A percentile compares a stretch with the other conserved stretches of the same genome.
Conservation (phyloP, 35 echinoderm and acorn worm species). For the Strongylocentrotus purpuratus region DNA sequence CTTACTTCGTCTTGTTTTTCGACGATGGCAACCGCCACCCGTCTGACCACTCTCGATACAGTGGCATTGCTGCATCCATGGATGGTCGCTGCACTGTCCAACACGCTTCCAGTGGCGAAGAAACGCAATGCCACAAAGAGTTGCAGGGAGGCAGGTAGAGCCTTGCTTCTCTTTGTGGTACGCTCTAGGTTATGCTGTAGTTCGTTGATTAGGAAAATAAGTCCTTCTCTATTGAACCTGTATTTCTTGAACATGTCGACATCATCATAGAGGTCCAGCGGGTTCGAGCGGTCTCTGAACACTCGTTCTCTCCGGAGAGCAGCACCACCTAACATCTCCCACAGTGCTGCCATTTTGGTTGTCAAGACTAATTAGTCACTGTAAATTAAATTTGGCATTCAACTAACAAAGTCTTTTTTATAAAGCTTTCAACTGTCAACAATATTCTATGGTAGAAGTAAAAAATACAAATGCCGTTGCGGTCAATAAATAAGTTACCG, state of each 20-base stretch:
- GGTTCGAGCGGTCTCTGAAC: neutral
- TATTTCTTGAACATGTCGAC: neutral
- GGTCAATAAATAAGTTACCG: no score
- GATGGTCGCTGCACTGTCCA: neutral
- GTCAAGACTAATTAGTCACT: no score
- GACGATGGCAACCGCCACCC: no score
- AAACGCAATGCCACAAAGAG: neutral
- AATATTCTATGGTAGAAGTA: no score
- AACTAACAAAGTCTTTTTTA: no score
- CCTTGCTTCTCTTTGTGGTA: neutral
- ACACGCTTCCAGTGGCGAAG: neutral
- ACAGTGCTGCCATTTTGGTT: neutral
- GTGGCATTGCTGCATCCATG: no score
- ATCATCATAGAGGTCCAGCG: neutral
- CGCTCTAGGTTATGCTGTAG: neutral
- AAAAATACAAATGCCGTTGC: no score
- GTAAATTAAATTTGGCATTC: no score
- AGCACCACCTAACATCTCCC: neutral
- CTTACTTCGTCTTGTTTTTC: neutral
- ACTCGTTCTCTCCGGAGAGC: neutral
- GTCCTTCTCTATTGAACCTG: neutral
- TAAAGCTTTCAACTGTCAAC: no score
- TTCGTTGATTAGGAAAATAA: neutral
- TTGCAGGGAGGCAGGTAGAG: neutral
- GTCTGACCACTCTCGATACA: no score